Percentiles rank a stretch among this genome's conserved stretches.
phyloP scores from a whole-genome alignment of 2,888 invertebrate genomes.

The Cheilosia variabilis region DNA sequence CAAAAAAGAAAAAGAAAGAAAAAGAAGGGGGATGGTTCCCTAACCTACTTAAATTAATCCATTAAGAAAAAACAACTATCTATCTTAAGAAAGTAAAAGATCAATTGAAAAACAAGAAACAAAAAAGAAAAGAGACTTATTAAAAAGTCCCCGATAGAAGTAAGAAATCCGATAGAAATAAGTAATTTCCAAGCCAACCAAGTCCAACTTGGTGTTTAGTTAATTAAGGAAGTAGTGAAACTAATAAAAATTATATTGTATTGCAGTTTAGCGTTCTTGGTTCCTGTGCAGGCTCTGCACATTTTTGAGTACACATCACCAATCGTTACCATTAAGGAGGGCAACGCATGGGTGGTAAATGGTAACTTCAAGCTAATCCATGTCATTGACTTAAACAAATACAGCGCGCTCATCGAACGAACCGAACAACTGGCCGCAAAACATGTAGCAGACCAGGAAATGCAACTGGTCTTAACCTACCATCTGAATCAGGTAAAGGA shows the following conservation, averaged over 20 bases:
- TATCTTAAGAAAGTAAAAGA: background rate
- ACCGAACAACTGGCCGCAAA: constrained; percentile 24
- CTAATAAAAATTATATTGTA: too few relatives aligned
- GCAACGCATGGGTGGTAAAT: constrained; percentile 78
- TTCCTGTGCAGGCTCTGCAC: constrained; percentile 10
- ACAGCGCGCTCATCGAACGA: background rate
- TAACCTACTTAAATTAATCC: too few relatives aligned
- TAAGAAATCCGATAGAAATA: too few relatives aligned
- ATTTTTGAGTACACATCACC: constrained; percentile 45
- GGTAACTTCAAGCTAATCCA: background rate
- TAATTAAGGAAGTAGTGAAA: too few relatives aligned
- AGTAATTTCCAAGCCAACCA: too few relatives aligned
- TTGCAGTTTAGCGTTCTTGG: background rate
- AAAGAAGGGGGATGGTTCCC: background rate
- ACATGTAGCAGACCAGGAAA: background rate
- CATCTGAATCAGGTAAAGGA: too few relatives aligned
- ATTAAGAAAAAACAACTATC: background rate
- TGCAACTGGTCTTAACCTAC: too few relatives aligned
- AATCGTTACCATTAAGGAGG: background rate
- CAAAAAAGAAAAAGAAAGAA: too few relatives aligned
- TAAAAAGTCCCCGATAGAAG: background rate
- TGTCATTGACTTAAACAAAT: background rate
- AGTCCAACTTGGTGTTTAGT: background rate
- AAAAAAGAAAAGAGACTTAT: background rate
- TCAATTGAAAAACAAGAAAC: background rate